A percentile compares a stretch with the other conserved stretches of the same genome.
These are phyloP conservation scores for Cantharis nigra DNA, from an alignment of 2,888 invertebrate species.

Conservation along the genomic window DNA sequence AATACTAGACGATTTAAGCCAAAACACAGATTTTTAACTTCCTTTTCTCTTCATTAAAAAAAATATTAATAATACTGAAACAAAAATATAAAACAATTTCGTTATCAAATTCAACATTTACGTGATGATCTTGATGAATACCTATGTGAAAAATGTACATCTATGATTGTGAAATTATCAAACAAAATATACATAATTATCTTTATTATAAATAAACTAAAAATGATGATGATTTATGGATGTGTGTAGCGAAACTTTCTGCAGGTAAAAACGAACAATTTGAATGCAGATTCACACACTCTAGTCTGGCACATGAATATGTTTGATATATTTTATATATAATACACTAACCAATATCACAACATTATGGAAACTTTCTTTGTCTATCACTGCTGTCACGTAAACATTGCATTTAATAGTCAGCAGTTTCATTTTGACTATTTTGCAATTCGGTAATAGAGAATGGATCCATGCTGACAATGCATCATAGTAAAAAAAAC, in stretches of 20 bases:
- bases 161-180: conserved; percentile 32
- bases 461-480: conserved; percentile 18
- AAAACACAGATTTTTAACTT: conserved; percentile 43
- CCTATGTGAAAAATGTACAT: conserved; percentile 25
- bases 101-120: background rate
- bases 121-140: background rate
- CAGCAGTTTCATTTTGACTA: conserved; percentile 19
- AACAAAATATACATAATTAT: conserved; percentile 41
- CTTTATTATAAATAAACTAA: conserved; percentile 47
- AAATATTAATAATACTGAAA: conserved; percentile 31
- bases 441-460: conserved; percentile 21
- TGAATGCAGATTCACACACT: conserved; percentile 46
- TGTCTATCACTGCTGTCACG: conserved; percentile 34
- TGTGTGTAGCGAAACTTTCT: conserved; percentile 40
- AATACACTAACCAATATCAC: conserved; percentile 57
- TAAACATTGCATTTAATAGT: conserved; percentile 15
- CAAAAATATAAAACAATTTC: conserved; percentile 20
- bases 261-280: conserved; percentile 35
- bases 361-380: conserved; percentile 55
- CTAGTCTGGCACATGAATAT: conserved; percentile 56
- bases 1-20: conserved; percentile 35
- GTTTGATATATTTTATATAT: conserved; percentile 42
- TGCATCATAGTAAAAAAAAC: conserved; percentile 32
- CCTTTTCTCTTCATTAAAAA: conserved; percentile 37
- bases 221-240: conserved; percentile 43